Conservation (phyloP, 2,888 invertebrate species). For the Ditula angustiorana region DNA sequence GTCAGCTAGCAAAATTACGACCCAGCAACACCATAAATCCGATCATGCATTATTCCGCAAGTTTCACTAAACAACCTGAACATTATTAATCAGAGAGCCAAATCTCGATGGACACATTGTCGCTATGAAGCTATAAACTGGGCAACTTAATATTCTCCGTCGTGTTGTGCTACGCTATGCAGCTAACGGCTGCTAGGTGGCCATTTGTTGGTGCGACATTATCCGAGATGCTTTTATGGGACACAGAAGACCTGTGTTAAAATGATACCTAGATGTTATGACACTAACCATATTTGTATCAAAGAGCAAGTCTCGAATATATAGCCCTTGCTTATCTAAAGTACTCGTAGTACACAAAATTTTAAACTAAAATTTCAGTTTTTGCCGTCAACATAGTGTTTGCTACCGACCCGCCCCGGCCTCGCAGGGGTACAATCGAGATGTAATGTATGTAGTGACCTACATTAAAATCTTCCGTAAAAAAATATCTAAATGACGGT, state of each 20-base stretch:
- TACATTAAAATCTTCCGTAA: too few relatives aligned
- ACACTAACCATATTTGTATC: neutral
- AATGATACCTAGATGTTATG: neutral
- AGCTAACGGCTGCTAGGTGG: slow-evolving; percentile 11
- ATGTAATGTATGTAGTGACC: too few relatives aligned
- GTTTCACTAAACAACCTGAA: neutral
- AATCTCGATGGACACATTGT: neutral
- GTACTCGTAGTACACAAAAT: too few relatives aligned
- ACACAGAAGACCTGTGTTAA: neutral
- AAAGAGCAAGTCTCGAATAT: neutral
- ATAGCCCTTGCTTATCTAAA: too few relatives aligned
- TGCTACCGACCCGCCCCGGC: too few relatives aligned
- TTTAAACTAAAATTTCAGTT: too few relatives aligned
- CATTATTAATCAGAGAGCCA: neutral
- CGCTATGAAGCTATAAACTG: neutral
- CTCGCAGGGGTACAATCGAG: too few relatives aligned
- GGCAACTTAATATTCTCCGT: slow-evolving; percentile 6
- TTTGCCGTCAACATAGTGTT: too few relatives aligned
- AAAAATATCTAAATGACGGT: too few relatives aligned
- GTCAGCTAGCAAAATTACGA: too few relatives aligned
- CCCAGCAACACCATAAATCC: neutral
- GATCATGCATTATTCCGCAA: neutral
- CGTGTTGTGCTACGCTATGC: slow-evolving; percentile 1
- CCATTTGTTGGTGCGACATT: slow-evolving; percentile 9
- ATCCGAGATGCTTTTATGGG: neutral